Evolutionary conservation across 2,888 invertebrate genomes (phyloP), one percentile per base, ranked within the genome.

Genomic region (Ormyrus rosae): DNA sequence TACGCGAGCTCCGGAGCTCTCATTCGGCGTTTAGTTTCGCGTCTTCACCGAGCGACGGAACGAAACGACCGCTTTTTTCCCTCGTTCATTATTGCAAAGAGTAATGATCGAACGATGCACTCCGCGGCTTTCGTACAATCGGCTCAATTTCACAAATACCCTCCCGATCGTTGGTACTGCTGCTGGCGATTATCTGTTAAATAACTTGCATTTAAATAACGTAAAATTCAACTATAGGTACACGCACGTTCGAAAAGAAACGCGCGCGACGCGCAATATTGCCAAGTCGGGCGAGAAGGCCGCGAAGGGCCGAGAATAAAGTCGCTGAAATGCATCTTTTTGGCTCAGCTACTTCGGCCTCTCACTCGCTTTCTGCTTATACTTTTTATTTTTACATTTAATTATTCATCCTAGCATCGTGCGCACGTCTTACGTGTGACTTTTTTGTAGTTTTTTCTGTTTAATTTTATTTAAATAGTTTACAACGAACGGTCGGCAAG

Each of bases 121-220:
- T n/a, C 13, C 46, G 4, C 34, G 19, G 34, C 11, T 13, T 13
- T 72, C 50, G 46, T 61, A 51, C 13, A 46, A 3, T 50, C 7
- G 13, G 48, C 76, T 83, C 81, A 84, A 86, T 84, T 85, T 83
- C 85, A 85, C 81, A 85, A 86, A 84, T 85, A 84, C 74, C 83
- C 83, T 83, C 81, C 56, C 67, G 73, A 78, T 65, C 63, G 13
- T 51, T 55, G n/a, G 45, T 68, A 53, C 34, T 34, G 34, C 34
- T 34, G 48, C 60, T 78, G 55, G 67, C 72, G 61, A 69, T 71
- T 71, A 64, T 70, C 50, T 34, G 46, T 51, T 64, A 51, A 71
- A 19, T 73, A 58, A 61, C 9, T 69, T 75, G 71, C 56, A 61
- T 51, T 74, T 71, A 76, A 75, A 67, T 78, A 81, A 71, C 71